Evolutionary conservation across 2,888 invertebrate species (phyloP).

Genomic region (Pomacea canaliculata): DNA sequence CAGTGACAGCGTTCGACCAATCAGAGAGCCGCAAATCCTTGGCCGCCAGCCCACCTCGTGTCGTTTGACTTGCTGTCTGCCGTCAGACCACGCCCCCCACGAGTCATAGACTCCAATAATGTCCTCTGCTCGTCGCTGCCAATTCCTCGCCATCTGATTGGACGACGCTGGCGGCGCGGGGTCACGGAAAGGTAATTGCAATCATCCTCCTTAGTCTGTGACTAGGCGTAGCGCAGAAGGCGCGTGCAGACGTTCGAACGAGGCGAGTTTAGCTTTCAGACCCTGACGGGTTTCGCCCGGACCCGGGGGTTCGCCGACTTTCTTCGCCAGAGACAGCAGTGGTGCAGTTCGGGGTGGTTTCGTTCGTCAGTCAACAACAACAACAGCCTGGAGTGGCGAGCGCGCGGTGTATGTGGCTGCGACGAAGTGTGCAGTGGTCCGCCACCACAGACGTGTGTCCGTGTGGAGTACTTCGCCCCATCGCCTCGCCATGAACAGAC

Average conservation of each 20-base stretch:
- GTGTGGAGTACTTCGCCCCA: too few species aligned
- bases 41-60: background rate
- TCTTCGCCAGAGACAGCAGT: too few species aligned
- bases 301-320: too few species aligned
- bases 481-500: constrained; percentile 40
- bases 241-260: too few species aligned
- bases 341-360: too few species aligned
- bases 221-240: background rate
- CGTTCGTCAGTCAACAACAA: too few species aligned
- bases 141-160: constrained; percentile 14
- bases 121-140: constrained; percentile 20
- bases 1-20: constrained; percentile 16
- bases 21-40: background rate
- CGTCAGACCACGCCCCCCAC: constrained; percentile 10
- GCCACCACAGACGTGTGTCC: background rate
- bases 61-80: constrained; percentile 16
- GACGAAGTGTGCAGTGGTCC: background rate
- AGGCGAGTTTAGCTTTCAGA: too few species aligned
- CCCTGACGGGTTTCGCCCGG: too few species aligned
- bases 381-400: too few species aligned
- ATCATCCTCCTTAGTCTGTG: background rate
- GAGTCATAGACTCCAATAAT: constrained; percentile 1
- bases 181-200: constrained; percentile 24
- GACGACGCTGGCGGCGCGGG: constrained; percentile 8
- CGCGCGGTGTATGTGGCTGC: too few species aligned